These are phyloP conservation scores for Spinus olivaceus DNA, from an alignment of 2,797 vertebrate genomes.

Conservation along the genomic window DNA sequence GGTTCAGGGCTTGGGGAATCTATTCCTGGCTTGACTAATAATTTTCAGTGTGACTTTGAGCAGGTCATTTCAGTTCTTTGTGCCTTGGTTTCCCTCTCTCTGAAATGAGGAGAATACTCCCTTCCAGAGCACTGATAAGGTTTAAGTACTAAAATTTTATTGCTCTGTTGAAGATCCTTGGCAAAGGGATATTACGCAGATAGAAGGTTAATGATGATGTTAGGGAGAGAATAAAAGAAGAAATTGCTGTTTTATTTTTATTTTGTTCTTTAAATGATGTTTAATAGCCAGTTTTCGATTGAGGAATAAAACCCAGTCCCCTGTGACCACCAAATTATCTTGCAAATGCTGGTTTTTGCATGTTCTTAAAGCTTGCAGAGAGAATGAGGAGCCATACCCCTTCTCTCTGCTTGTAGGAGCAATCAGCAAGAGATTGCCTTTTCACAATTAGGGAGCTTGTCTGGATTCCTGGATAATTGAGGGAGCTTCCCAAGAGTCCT, in stretches of 20 bases:
- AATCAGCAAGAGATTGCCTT: neutral
- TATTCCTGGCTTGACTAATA: constrained; percentile 14
- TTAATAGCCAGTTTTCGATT: constrained; percentile 54
- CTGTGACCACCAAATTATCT: constrained; percentile 50
- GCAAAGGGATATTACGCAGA: constrained; percentile 30
- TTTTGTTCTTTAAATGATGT: constrained; percentile 62
- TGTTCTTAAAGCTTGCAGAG: neutral
- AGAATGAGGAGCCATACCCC: neutral
- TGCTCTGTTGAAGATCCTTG: constrained; percentile 22
- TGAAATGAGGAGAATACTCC: constrained; percentile 9
- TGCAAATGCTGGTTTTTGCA: neutral
- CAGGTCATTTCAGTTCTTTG: constrained; percentile 36
- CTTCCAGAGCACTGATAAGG: neutral
- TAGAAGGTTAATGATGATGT: constrained; percentile 64
- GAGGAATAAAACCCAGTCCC: constrained; percentile 50
- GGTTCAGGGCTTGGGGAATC: neutral
- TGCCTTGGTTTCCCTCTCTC: constrained; percentile 26
- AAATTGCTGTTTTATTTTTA: constrained; percentile 62
- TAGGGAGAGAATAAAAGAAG: constrained; percentile 47
- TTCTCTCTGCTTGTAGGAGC: neutral
- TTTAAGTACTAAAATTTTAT: constrained; percentile 60
- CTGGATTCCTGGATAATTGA: neutral
- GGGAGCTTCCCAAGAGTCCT: neutral
- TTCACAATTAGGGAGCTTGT: neutral
- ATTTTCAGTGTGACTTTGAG: constrained; percentile 46